A percentile compares a stretch with the other conserved stretches of the same genome.
Conservation (phyloP, 2,888 invertebrate species). For the Lissonota sp. region DNA sequence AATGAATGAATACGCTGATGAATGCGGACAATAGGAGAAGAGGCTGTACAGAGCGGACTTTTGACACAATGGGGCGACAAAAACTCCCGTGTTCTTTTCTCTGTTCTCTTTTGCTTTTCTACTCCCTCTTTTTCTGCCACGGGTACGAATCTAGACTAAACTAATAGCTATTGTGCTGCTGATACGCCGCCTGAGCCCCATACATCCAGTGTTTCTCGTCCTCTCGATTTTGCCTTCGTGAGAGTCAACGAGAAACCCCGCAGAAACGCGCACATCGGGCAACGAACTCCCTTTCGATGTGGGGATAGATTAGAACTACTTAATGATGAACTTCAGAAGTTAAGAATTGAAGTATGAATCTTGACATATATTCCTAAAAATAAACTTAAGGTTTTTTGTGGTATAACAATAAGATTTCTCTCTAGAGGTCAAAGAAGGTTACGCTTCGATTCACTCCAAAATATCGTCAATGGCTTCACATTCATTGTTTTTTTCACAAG, state of each 20-base stretch:
- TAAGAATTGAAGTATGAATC: no score
- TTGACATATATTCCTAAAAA: no score
- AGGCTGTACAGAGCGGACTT: conserved; percentile 53
- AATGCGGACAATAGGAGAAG: conserved; percentile 81
- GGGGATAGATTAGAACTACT: no score
- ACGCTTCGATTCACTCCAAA: no score
- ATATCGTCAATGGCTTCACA: not conserved
- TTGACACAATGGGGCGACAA: conserved; percentile 69
- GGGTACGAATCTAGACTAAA: conserved; percentile 44
- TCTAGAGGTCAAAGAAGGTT: no score
- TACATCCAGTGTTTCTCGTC: not conserved
- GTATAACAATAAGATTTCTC: no score
- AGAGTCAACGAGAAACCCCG: conserved; percentile 25
- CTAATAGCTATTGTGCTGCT: conserved; percentile 47
- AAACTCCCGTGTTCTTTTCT: conserved; percentile 53
- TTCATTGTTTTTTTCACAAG: conserved; percentile 20
- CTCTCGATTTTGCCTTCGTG: not conserved
- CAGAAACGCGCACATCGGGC: conserved; percentile 58
- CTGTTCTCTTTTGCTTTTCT: conserved; percentile 33
- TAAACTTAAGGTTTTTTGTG: no score
- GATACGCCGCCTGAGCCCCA: conserved; percentile 8
- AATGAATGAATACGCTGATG: conserved; percentile 83
- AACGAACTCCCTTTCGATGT: conserved; percentile 69
- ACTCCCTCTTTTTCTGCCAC: conserved; percentile 45
- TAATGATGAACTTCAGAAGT: no score